A percentile compares a stretch with the other conserved stretches of the same genome.
Evolutionary conservation across 2,888 invertebrate species (phyloP).

Genomic region (Drosophila affinis): DNA sequence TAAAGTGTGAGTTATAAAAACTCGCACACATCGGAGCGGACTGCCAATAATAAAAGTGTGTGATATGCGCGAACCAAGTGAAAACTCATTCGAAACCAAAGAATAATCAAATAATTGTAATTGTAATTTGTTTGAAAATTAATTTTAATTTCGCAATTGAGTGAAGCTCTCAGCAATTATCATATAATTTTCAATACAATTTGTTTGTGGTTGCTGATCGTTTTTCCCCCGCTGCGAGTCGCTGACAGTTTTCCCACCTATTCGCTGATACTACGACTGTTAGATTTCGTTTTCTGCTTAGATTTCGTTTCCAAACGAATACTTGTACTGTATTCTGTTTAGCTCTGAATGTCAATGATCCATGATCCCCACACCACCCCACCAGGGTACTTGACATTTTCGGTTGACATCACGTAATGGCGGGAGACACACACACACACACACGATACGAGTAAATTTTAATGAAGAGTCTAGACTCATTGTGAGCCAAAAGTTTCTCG

Average conservation of each 20-base stretch:
- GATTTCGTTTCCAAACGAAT: neutral
- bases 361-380: neutral
- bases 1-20: slow-evolving; percentile 36
- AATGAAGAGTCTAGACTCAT: neutral
- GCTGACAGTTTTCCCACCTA: slow-evolving; percentile 34
- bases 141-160: slow-evolving; percentile 14
- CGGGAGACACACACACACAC: neutral
- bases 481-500: neutral
- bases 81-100: slow-evolving; percentile 18
- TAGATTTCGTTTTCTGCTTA: neutral
- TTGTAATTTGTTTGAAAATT: slow-evolving; percentile 41
- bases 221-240: slow-evolving; percentile 15
- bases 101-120: slow-evolving; percentile 37
- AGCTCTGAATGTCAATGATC: no score
- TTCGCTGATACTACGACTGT: slow-evolving; percentile 2
- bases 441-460: neutral
- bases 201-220: slow-evolving; percentile 29
- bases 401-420: neutral
- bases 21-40: slow-evolving; percentile 21
- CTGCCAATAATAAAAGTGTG: slow-evolving; percentile 43
- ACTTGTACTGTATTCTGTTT: no score
- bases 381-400: neutral
- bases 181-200: slow-evolving; percentile 48
- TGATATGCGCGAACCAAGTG: slow-evolving; percentile 33
- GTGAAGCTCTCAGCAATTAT: slow-evolving; percentile 54